phyloP scores from a whole-genome alignment of 1,140 invertebrate species.

The Drosophila repleta region DNA sequence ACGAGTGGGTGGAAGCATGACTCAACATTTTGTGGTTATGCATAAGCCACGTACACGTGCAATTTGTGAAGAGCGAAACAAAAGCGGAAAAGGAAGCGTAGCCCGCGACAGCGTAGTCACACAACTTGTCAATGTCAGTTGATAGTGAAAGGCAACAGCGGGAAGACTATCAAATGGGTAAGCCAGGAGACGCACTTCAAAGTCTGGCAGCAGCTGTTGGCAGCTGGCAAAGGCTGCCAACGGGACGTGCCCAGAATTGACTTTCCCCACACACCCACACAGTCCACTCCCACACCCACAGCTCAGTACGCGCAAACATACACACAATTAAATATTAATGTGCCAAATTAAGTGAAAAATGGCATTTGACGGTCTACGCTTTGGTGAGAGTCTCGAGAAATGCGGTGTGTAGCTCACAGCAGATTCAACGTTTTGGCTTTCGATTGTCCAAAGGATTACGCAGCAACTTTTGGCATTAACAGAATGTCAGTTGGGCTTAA shows the following conservation, averaged over 20 bases:
- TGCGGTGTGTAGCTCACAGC: not conserved
- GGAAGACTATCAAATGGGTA: not conserved
- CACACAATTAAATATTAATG: constrained; percentile 79
- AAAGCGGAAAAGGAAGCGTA: constrained; percentile 28
- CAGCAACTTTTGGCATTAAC: constrained; percentile 68
- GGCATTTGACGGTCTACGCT: constrained; percentile 30
- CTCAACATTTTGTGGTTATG: constrained; percentile 81
- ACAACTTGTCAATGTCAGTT: constrained; percentile 74
- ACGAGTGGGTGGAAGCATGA: constrained; percentile 40
- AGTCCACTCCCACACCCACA: not conserved
- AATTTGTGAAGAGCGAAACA: constrained; percentile 50
- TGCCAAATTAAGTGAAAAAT: constrained; percentile 76
- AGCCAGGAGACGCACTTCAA: constrained; percentile 21
- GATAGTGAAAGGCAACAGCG: constrained; percentile 55
- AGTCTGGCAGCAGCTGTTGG: constrained; percentile 65
- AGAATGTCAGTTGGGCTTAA: constrained; percentile 48
- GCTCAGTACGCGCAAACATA: constrained; percentile 1
- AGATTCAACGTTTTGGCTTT: constrained; percentile 10
- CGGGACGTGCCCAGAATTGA: constrained; percentile 54
- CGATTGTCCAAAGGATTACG: constrained; percentile 62
- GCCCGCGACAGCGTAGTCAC: constrained; percentile 19
- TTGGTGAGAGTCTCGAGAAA: not conserved
- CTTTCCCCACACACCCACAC: constrained; percentile 12
- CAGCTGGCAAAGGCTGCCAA: constrained; percentile 51
- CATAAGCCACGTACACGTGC: constrained; percentile 71